Base-by-base conservation (phyloP, 2,797 vertebrate genomes). In the Channa striata region DNA sequence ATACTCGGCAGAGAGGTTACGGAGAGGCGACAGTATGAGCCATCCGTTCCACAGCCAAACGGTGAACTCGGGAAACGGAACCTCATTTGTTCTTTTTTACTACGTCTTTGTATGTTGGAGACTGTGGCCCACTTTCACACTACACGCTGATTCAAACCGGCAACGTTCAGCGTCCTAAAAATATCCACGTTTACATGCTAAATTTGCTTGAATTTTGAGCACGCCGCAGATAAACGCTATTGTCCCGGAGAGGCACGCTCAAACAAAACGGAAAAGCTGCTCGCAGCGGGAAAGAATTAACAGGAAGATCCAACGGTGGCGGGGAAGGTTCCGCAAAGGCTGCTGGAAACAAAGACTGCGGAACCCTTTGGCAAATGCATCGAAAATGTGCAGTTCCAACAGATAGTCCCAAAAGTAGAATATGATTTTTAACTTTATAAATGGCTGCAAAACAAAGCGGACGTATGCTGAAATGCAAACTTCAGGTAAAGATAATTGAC, bases 61-160 rank as follows among this genome's bases (percentile, higher is more conserved):
- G 56, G 47, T 72, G 14, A 54, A 65, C 59, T 69, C 50, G 36
- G 39, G 56, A 62, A 71, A 80, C n/a, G 44, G 37, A 56, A 77
- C 66, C 43, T 8, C 59, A 68, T 78, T 56, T n/a, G 54, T 72
- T 74, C 67, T 60, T 39, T 53, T 62, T 75, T 40, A 20, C 34
- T 19, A 30, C 17, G 40, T 56, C 48, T 80, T 73, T 73, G 64
- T 51, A 66, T 75, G 64, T 43, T 57, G 60, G 68, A 78, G 74
- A 64, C 48, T 71, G 69, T 69, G 59, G 80, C 74, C 68, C 62
- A 74, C 60, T 80, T 83, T 63, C 74, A 73, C 60, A 67, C 54
- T 51, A 40, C 70, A 64, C 69, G 72, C 63, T 48, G 62, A 85
- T 62, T 67, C 60, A 50, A 51, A 56, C 50, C 14, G 13, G 16